A percentile compares a stretch with the other conserved stretches of the same genome.
Conservation (phyloP, 2,888 invertebrate genomes). For the Kryphioiulus occultus region DNA sequence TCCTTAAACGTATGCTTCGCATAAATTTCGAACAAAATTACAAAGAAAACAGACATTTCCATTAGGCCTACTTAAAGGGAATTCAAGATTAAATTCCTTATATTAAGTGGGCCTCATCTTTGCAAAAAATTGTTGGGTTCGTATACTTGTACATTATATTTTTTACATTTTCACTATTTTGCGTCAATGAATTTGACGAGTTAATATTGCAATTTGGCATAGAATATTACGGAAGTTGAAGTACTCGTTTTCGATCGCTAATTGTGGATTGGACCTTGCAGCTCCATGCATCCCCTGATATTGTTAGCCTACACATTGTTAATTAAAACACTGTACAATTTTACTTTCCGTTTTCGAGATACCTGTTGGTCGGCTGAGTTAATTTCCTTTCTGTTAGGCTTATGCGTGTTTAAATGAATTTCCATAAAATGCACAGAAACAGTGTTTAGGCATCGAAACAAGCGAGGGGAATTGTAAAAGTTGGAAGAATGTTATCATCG, state of each 20-base stretch:
- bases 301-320: neutral
- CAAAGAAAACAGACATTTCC: neutral
- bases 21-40: neutral
- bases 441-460: constrained; percentile 31
- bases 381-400: neutral
- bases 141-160: constrained; percentile 31
- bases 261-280: constrained; percentile 7
- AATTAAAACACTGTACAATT: constrained; percentile 31
- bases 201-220: constrained; percentile 25
- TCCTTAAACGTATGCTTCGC: neutral
- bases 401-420: constrained; percentile 12
- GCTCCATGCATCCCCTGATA: constrained; percentile 31
- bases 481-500: constrained; percentile 35
- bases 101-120: neutral
- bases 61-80: neutral
- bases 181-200: constrained; percentile 1
- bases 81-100: neutral
- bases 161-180: neutral
- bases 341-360: neutral
- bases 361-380: neutral
- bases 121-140: neutral
- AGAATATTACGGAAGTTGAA: neutral
- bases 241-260: neutral
- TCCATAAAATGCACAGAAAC: constrained; percentile 29
- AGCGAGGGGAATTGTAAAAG: constrained; percentile 35